Base-by-base conservation (phyloP, 2,888 invertebrate genomes). In the Acronicta leporina region DNA sequence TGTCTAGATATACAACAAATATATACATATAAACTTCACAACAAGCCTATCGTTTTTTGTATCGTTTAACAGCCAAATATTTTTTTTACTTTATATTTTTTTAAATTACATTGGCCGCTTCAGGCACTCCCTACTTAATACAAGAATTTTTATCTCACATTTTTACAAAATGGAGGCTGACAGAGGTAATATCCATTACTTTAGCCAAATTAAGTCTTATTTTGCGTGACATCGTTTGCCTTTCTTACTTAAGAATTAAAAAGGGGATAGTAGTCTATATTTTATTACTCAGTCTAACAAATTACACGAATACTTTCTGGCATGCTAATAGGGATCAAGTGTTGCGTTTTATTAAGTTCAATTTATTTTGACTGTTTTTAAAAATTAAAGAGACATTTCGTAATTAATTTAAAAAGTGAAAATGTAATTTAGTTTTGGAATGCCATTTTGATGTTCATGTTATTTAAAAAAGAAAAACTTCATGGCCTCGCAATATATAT, bases 211-310 rank as follows among this genome's bases (percentile, higher is more conserved):
- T 90, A 89, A 90, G 87, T 83, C 86, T 87, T 87, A 87, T 89
- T 90, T 87, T 86, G 86, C 91, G 90, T 90, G 90, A 89, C 89
- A 84, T 81, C 86, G 82, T 87, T 88, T 84, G 83, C 84, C 82
- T 86, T 86, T 86, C 80, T 85, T 85, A 81, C 86, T 85, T 88
- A 84, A 85, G 79, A 87, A 87, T 86, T 87, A 85, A 84, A 80
- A 77, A 81, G 76, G 63, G 74, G 80, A 77, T 86, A 87, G 74
- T 76, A 69, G 52, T 72, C 66, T 68, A 77, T 79, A 77, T 77
- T 77, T 77, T 76, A 88, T 87, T 85, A 81, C 79, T 79, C 77
- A 80, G 76, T 82, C 62, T 73, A 76, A 81, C 80, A 83, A 87
- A 69, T 87, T 86, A 80, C 82, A 80, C 82, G 84, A 82, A 85